Evolutionary conservation across 23 tunicate species (phyloP).

Genomic region (Botrylloides violaceus): DNA sequence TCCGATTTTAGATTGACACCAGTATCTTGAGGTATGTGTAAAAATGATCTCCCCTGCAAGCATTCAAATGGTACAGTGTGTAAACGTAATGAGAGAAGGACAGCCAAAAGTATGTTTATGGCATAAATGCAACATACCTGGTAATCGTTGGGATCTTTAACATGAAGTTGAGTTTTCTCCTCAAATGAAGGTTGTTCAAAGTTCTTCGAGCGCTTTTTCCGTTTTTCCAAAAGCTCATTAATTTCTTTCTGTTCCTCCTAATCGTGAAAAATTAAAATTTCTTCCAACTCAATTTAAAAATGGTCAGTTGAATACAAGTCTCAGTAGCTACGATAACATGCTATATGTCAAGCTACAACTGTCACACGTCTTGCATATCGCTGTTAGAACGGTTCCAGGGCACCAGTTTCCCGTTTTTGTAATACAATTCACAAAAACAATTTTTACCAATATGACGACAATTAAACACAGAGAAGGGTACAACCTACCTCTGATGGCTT

Average conservation of each 20-base stretch:
- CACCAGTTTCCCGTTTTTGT: no score
- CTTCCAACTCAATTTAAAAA: no score
- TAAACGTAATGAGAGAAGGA: no score
- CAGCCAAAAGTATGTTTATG: background rate
- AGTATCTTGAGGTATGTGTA: slow-evolving; percentile 93
- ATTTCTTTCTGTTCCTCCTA: slow-evolving; percentile 88
- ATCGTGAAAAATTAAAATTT: no score
- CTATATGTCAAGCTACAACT: no score
- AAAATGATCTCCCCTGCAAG: slow-evolving; percentile 71
- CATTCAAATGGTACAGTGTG: no score
- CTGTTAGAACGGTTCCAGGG: no score
- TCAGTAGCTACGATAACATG: no score
- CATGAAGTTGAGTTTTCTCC: slow-evolving; percentile 81
- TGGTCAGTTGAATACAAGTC: no score
- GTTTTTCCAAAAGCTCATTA: slow-evolving; percentile 69
- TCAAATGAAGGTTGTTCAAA: slow-evolving; percentile 64
- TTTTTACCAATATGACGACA: background rate
- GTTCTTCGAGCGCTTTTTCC: slow-evolving; percentile 47
- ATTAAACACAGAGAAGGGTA: background rate
- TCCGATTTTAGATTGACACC: slow-evolving; percentile 78
- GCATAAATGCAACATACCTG: slow-evolving; percentile 53
- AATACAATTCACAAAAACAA: no score
- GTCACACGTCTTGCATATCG: no score
- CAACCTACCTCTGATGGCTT: slow-evolving; percentile 71
- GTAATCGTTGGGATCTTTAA: slow-evolving; percentile 79